Base-by-base conservation (phyloP, 1,140 invertebrate genomes). In the Drosophila mauritiana region DNA sequence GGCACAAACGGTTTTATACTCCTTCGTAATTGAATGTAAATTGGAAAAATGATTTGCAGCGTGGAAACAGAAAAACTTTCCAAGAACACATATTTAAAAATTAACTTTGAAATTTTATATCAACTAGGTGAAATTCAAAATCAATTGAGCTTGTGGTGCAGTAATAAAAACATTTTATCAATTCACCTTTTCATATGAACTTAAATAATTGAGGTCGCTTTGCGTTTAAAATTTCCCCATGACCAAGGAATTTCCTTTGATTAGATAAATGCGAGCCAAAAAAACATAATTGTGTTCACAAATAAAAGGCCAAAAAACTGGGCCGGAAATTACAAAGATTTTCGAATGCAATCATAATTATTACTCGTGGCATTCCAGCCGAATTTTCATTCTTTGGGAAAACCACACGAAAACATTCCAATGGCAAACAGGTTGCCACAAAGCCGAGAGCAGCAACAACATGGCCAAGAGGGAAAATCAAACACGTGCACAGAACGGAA, bases 401-500 rank as follows among this genome's bases (percentile, higher is more conserved):
- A 70, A 69, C 62, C 62, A 78, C 73, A 77, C 46, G 43, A 73
- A 77, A 75, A 75, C 73, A 82, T 86, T 89, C 79, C 61, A 48
- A 57, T 69, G 80, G 43, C 70, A 80, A 89, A 88, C 83, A 88
- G 84, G 84, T 89, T 89, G 83, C 63, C 76, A 73, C 45, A 79
- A 68, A 46, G 36, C 49, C 49, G 56, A 58, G 48, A 69, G 42
- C 58, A 58, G 8, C 59, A 55, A 36, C 27, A 63, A 37, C 57
- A 69, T 58, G 39, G 34, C 17, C 22, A 46, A 61, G 52, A 20
- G n/a, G 34, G 42, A 74, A 77, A 76, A 68, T 40, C 45, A 76
- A 77, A 55, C 59, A 75, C 52, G 52, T 67, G 72, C 61, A 76
- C 39, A 48, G 45, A 53, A 69, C 54, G 73, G 73, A 58, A 76